phyloP scores from a whole-genome alignment of 2,797 vertebrate species.

The Sebastes kiyomatsui region DNA sequence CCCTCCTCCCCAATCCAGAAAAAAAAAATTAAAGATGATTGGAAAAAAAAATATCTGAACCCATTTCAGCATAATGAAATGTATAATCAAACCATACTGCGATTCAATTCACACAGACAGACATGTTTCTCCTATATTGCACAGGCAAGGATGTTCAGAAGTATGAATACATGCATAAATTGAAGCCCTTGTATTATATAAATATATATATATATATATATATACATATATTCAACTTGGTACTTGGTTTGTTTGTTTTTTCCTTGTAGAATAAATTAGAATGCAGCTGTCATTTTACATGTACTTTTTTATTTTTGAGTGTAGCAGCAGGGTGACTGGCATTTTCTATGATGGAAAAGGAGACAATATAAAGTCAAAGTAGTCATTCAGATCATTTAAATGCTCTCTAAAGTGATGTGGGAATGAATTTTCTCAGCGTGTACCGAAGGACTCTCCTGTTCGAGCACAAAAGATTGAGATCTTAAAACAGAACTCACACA shows the following conservation, averaged over 20 bases:
- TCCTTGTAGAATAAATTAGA: not conserved
- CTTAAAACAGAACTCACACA: slow-evolving; percentile 36
- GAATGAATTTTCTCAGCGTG: slow-evolving; percentile 36
- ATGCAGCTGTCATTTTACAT: slow-evolving; percentile 13
- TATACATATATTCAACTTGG: not conserved
- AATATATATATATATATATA: too few species aligned
- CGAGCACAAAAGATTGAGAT: slow-evolving; percentile 40
- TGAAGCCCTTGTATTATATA: not conserved
- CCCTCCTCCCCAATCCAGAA: not conserved
- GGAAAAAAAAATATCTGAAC: not conserved
- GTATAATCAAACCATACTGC: not conserved
- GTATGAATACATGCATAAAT: not conserved
- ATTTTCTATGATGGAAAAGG: slow-evolving; percentile 9
- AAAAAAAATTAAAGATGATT: not conserved
- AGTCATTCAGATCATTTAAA: slow-evolving; percentile 36
- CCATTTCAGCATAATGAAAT: not conserved
- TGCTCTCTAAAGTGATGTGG: slow-evolving; percentile 30
- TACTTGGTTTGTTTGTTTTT: not conserved
- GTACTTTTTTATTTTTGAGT: not conserved
- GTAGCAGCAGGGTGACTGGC: slow-evolving; percentile 20
- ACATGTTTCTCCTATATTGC: not conserved
- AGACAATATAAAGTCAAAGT: slow-evolving; percentile 28
- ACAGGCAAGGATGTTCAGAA: not conserved
- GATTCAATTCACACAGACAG: not conserved
- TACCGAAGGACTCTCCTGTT: slow-evolving; percentile 32